Conservation (phyloP, 37 sponge, comb jelly and placozoan genomes). For the Agelas oroides region DNA sequence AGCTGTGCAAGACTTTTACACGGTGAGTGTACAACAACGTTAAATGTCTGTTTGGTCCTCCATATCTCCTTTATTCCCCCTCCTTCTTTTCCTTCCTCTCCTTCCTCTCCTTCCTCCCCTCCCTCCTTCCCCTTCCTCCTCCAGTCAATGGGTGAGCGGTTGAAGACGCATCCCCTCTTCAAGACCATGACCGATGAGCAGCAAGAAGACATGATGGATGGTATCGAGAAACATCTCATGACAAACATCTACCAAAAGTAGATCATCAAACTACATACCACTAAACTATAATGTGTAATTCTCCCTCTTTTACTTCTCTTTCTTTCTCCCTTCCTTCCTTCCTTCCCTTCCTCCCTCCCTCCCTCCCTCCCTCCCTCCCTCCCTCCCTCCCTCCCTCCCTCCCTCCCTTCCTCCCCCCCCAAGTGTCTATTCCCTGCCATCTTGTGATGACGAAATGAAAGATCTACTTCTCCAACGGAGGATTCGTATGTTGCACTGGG, state of each 20-base stretch:
- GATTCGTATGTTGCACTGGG: constrained; percentile 71
- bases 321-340: background rate
- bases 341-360: background rate
- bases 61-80: background rate
- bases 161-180: constrained; percentile 59
- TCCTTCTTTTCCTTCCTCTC: background rate
- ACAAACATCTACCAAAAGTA: constrained; percentile 60
- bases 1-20: constrained; percentile 69
- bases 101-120: background rate
- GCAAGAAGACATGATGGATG: constrained; percentile 72
- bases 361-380: background rate
- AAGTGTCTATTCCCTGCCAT: constrained; percentile 34
- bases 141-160: constrained; percentile 20
- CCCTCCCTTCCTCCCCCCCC: too few species aligned
- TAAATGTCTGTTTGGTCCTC: background rate
- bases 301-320: background rate
- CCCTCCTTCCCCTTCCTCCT: background rate
- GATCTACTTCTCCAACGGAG: constrained; percentile 49
- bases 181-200: constrained; percentile 66
- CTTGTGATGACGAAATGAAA: constrained; percentile 62
- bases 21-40: constrained; percentile 8
- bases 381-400: too few species aligned
- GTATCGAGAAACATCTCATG: constrained; percentile 80
- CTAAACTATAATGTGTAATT: background rate
- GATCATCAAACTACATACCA: constrained; percentile 3